Conservation (phyloP, 1,140 invertebrate genomes). For the Dreissena rostriformis region DNA sequence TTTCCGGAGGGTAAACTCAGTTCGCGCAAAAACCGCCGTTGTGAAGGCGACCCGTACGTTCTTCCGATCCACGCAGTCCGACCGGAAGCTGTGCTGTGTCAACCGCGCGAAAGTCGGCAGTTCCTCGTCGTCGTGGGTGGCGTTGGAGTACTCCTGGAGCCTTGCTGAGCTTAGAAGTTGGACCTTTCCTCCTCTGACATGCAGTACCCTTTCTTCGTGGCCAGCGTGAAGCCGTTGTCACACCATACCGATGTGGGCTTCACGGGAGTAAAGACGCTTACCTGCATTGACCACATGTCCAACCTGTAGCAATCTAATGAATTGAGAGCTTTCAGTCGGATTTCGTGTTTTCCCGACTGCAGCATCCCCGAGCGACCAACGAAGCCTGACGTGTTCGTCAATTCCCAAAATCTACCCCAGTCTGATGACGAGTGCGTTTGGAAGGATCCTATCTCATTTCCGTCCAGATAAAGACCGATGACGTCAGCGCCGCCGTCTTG, state of each 20-base stretch:
- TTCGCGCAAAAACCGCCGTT: constrained; percentile 13
- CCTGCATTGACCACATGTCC: constrained; percentile 29
- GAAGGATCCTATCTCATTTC: constrained; percentile 13
- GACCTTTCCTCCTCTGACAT: background rate
- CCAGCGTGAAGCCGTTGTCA: constrained; percentile 1
- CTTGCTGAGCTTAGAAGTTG: background rate
- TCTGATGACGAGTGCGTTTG: constrained; percentile 20
- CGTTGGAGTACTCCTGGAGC: background rate
- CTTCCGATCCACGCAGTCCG: constrained; percentile 38
- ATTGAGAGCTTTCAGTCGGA: constrained; percentile 11
- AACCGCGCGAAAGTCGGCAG: constrained; percentile 24
- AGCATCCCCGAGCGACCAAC: constrained; percentile 43
- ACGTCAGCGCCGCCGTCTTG: constrained; percentile 31
- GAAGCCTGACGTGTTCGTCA: background rate
- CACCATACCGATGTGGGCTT: constrained; percentile 29
- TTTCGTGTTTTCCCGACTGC: constrained; percentile 25
- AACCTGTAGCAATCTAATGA: constrained; percentile 43
- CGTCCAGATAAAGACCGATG: constrained; percentile 8
- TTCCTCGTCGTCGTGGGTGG: constrained; percentile 14
- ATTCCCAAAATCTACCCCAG: constrained; percentile 39
- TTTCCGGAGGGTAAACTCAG: constrained; percentile 1
- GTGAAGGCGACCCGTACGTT: constrained; percentile 42
- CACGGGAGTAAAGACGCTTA: constrained; percentile 17
- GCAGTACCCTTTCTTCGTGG: background rate
- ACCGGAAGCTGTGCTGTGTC: constrained; percentile 10